Percentiles rank a stretch among this genome's conserved stretches.
Evolutionary conservation across 2,888 invertebrate genomes (phyloP).

Genomic region (Drosophila cracens): DNA sequence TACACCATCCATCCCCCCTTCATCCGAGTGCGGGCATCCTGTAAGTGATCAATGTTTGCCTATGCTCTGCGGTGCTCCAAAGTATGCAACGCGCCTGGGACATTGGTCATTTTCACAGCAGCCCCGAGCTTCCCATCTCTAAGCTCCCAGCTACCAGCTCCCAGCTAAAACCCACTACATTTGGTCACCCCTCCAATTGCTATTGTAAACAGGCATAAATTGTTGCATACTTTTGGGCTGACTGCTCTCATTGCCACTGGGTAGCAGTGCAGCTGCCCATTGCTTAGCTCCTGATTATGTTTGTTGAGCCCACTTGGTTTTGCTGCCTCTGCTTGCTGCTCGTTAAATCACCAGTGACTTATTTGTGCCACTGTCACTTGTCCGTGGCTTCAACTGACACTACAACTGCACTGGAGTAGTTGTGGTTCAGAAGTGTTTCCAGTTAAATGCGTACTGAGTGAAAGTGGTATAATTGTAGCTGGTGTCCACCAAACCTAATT

Average conservation of each 20-base stretch:
- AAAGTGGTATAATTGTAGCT: background rate
- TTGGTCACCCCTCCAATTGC: constrained; percentile 48
- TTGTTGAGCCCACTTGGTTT: constrained; percentile 57
- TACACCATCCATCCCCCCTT: background rate
- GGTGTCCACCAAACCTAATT: background rate
- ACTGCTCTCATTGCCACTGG: constrained; percentile 14
- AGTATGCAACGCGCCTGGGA: constrained; percentile 55
- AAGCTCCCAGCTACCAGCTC: background rate
- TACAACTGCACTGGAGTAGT: background rate
- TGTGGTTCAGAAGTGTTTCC: background rate
- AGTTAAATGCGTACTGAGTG: background rate
- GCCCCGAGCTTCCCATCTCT: background rate
- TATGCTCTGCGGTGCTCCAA: constrained; percentile 69
- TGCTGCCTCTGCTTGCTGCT: constrained; percentile 25
- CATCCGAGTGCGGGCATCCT: constrained; percentile 53
- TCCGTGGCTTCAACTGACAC: background rate
- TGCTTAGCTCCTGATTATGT: constrained; percentile 80
- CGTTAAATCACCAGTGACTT: constrained; percentile 71
- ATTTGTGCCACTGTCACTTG: constrained; percentile 54
- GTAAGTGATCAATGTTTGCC: constrained; percentile 80
- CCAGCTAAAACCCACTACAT: background rate
- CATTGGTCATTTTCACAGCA: constrained; percentile 67
- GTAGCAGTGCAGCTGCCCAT: constrained; percentile 37
- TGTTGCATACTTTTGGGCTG: constrained; percentile 75
- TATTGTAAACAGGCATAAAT: constrained; percentile 79